A percentile compares a stretch with the other conserved stretches of the same genome.
Conservation (phyloP, 1,140 invertebrate genomes). For the Neodiprion fabricii region DNA sequence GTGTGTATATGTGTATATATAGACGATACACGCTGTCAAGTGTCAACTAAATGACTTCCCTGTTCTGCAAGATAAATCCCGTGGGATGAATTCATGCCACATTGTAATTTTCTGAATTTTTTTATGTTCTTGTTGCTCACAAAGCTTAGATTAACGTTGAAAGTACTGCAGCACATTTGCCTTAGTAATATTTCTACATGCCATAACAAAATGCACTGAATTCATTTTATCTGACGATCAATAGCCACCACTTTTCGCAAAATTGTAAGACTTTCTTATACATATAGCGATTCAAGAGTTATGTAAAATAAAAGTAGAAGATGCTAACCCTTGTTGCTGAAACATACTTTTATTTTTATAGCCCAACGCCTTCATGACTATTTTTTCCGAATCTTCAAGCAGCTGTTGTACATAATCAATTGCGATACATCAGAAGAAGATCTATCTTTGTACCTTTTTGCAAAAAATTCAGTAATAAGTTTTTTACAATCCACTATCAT, state of each 20-base stretch:
- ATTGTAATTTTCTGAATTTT: too few species aligned
- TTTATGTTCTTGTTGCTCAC: too few species aligned
- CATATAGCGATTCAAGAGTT: not conserved
- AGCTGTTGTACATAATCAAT: not conserved
- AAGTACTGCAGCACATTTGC: too few species aligned
- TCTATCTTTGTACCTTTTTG: too few species aligned
- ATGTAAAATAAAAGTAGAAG: not conserved
- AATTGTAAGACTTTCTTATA: not conserved
- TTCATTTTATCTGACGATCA: not conserved
- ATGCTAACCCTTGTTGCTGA: not conserved
- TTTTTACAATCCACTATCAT: too few species aligned
- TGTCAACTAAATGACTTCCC: conserved; percentile 16
- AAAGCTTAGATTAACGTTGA: too few species aligned
- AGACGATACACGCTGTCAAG: not conserved
- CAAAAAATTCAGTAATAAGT: too few species aligned
- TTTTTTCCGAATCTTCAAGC: not conserved
- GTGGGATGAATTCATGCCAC: not conserved
- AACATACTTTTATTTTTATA: not conserved
- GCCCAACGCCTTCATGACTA: not conserved
- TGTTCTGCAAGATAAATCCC: not conserved
- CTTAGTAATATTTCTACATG: too few species aligned
- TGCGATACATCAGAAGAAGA: not conserved
- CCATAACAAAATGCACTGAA: too few species aligned
- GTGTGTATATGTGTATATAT: too few species aligned
- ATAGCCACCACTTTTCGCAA: not conserved